Base-by-base conservation (phyloP, 1,140 invertebrate genomes). In the Eumaeus atala region DNA sequence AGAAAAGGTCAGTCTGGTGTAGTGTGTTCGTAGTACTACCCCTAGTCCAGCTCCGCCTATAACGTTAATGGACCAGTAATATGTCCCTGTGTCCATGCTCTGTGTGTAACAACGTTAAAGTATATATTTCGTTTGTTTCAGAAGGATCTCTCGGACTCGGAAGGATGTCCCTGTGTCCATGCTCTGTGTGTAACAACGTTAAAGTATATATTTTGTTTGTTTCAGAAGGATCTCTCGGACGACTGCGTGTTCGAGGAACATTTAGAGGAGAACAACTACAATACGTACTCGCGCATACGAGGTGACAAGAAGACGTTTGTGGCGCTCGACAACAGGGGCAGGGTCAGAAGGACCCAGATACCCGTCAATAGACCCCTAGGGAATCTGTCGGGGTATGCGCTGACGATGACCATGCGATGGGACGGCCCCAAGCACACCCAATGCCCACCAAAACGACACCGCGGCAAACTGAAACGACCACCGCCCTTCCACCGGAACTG, bases 161-260 rank as follows among this genome's bases (percentile, higher is more conserved):
- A n/a, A n/a, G n/a, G n/a, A n/a, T n/a, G n/a, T n/a, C n/a, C n/a
- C n/a, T n/a, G n/a, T n/a, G n/a, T n/a, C 6, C 6, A 28, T 28
- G 21, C 2, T 28, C 21, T n/a, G n/a, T n/a, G 21, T 28, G 21
- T 28, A 28, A 49, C n/a, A 17, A 16, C 40, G 16, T 44, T 44
- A 44, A 44, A 4, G 8, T 9, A 14, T 17, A 37, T 36, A 10
- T 84, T 62, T 80, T 77, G 82, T 86, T 84, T 90, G 89, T 95
- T 94, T 68, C 93, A 95, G 94, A 91, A 90, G 79, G 91, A 93
- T 70, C 93, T 93, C 87, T 91, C 91, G 62, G 91, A 94, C 67
- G 94, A 95, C 75, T 96, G 95, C 87, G 89, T 95, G 63, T 95
- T 96, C 90, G 93, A 94, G 79, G 94, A 96, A 80, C 93, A 91